phyloP scores from a whole-genome alignment of 2,113 vertebrate genomes.

The Sturnira hondurensis region DNA sequence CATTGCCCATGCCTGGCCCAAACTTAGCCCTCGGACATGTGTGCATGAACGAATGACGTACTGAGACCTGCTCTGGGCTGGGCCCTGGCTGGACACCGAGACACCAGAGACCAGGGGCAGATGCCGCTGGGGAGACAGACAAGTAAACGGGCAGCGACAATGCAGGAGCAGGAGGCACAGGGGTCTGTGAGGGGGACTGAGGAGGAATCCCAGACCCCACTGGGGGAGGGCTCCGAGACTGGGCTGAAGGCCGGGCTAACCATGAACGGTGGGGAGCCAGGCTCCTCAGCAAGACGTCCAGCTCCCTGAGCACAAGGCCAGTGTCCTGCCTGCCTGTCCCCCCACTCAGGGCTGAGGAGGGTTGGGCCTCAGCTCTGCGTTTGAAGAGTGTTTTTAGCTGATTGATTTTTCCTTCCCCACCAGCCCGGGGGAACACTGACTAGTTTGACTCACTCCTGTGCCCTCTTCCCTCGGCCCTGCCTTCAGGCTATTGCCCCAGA shows the following conservation, averaged over 20 bases:
- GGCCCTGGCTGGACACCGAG: not conserved
- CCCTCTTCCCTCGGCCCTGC: not conserved
- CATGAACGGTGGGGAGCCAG: not conserved
- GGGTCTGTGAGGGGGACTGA: accelerated
- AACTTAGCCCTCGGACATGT: not conserved
- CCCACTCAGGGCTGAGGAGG: not conserved
- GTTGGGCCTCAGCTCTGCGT: not conserved
- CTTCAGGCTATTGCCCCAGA: not conserved
- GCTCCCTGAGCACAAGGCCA: not conserved
- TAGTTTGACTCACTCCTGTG: not conserved
- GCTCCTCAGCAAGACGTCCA: not conserved
- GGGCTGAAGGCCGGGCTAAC: too few species aligned
- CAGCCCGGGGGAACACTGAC: not conserved
- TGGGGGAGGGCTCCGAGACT: not conserved
- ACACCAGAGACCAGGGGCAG: not conserved
- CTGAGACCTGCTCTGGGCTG: not conserved
- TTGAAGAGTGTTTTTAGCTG: not conserved
- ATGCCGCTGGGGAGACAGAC: not conserved
- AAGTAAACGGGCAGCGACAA: not conserved
- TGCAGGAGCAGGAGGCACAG: not conserved
- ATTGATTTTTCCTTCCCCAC: not conserved
- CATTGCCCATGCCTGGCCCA: not conserved
- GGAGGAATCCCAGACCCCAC: not conserved
- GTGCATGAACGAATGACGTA: not conserved
- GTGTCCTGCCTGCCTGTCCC: not conserved